Base-by-base conservation (phyloP, 2,888 invertebrate species). In the Gymnocheta viridis region DNA sequence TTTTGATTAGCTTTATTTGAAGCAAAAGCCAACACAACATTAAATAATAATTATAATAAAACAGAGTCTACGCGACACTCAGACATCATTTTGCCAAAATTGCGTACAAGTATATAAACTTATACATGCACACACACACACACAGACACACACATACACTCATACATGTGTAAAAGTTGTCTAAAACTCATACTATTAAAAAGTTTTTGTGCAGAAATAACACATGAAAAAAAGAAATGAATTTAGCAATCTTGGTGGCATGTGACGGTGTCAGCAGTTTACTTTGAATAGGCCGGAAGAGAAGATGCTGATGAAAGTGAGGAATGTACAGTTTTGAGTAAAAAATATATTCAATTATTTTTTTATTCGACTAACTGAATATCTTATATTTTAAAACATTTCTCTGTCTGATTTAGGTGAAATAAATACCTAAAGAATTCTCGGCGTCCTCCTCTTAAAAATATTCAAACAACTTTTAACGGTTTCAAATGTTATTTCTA, bases 1-100 rank as follows among this genome's bases (percentile, higher is more conserved):
- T 83, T 83, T 83, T 83, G 83, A 83, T 83, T 83, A 83, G 83
- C 64, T 83, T 83, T 74, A 70, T 83, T 83, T 79, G 32, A 83
- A 69, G 74, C 79, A 79, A 80, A 70, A 70, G 64, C 82, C 47
- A 80, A 70, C 73, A 66, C 54, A 82, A 74, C 69, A 82, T 82
- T 77, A 72, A 82, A 82, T 76, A 77, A 66, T 76, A 77, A 82
- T 77, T 58, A 82, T 58, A 70, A 66, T 64, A 38, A 64, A 64
- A 49, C 49, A 47, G 14, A 32, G 27, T 64, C 27, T 29, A 24
- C 56, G 72, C 74, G 70, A 70, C 77, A 77, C 82, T 77, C 64
- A 72, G 41, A 51, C 70, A 49, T 82, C 10, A 14, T 41, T 51
- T 19, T 41, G 2, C 14, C 47, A 51, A 29, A n/a, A 4, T 19